phyloP scores from a whole-genome alignment of 2,888 invertebrate species.

The Perithous albicinctus region DNA sequence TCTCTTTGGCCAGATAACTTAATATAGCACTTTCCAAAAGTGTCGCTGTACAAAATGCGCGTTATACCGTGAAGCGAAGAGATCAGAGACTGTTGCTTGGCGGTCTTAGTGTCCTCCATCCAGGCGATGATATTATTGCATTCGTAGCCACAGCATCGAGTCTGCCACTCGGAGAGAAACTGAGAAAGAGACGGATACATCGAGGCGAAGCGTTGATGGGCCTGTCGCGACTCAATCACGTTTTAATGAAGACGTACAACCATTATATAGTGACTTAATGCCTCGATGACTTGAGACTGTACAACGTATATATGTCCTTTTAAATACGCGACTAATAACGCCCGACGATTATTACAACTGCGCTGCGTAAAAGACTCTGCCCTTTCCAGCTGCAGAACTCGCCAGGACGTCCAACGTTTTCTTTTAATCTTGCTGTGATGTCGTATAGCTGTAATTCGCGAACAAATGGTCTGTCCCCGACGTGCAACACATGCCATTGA shows the following conservation, averaged over 20 bases:
- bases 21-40: constrained; percentile 13
- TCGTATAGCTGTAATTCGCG: background rate
- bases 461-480: constrained; percentile 5
- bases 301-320: constrained; percentile 35
- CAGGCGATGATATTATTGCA: constrained; percentile 20
- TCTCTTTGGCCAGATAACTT: constrained; percentile 1
- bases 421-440: background rate
- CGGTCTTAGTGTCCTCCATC: background rate
- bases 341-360: constrained; percentile 20
- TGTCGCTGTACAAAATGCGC: background rate
- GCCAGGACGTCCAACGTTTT: background rate
- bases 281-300: constrained; percentile 13
- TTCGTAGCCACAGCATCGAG: background rate
- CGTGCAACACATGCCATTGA: background rate
- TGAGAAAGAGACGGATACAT: background rate
- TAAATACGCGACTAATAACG: constrained; percentile 45
- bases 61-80: constrained; percentile 6
- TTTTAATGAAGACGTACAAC: constrained; percentile 57
- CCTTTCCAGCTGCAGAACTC: background rate
- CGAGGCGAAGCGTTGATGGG: constrained; percentile 9
- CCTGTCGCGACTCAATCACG: constrained; percentile 35
- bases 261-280: constrained; percentile 29
- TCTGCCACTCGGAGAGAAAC: background rate
- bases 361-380: background rate
- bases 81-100: constrained; percentile 8